Evolutionary conservation across 2,888 invertebrate genomes (phyloP).

Genomic region (Ptilodon capucinus): DNA sequence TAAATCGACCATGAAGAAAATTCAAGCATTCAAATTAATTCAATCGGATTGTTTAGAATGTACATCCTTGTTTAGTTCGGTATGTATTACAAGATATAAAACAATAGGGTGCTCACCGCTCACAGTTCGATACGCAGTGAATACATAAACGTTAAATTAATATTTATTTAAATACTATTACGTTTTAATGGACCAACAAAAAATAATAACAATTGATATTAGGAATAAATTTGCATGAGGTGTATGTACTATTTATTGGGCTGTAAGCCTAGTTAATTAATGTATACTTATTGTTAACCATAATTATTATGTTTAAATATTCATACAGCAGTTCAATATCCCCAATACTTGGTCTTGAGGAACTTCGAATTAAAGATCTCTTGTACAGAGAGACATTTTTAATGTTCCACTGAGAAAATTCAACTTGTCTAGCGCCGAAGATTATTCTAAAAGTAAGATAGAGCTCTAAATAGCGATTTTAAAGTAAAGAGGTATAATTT

Average conservation of each 20-base stretch:
- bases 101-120: slow-evolving; percentile 37
- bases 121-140: slow-evolving; percentile 32
- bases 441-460: too few relatives aligned
- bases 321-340: too few relatives aligned
- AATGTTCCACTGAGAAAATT: too few relatives aligned
- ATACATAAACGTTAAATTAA: slow-evolving; percentile 31
- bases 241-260: slow-evolving; percentile 21
- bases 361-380: too few relatives aligned
- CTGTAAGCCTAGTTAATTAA: slow-evolving; percentile 15
- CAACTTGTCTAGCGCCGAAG: too few relatives aligned
- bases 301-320: background rate
- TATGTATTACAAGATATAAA: slow-evolving; percentile 34
- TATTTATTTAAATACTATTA: slow-evolving; percentile 39
- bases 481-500: too few relatives aligned
- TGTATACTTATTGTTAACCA: slow-evolving; percentile 6
- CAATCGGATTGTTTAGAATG: slow-evolving; percentile 38
- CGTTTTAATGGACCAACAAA: slow-evolving; percentile 29
- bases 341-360: too few relatives aligned
- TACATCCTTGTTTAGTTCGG: slow-evolving; percentile 40
- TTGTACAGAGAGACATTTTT: too few relatives aligned
- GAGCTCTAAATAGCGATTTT: too few relatives aligned
- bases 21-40: slow-evolving; percentile 46
- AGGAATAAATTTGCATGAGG: slow-evolving; percentile 24
- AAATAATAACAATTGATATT: slow-evolving; percentile 27
- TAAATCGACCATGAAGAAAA: slow-evolving; percentile 36